Base-by-base conservation (phyloP, 2,888 invertebrate species). In the Phrixothrix hirtus region DNA sequence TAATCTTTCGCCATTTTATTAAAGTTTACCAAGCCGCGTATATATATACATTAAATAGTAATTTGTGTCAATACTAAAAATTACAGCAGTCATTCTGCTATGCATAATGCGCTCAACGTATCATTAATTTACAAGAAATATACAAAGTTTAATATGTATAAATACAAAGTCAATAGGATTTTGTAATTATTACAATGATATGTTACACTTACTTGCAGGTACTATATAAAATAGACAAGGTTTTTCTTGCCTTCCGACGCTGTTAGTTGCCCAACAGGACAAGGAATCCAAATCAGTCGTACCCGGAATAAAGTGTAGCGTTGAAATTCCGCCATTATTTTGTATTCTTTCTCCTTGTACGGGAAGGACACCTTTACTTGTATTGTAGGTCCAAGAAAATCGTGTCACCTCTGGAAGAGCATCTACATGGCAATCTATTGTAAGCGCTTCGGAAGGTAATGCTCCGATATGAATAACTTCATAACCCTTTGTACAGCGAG, bases 181-280 rank as follows among this genome's bases (percentile, higher is more conserved):
- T n/a, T n/a, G n/a, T n/a, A n/a, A n/a, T n/a, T n/a, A n/a, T n/a
- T n/a, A n/a, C n/a, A n/a, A n/a, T n/a, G n/a, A n/a, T n/a, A n/a
- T n/a, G n/a, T n/a, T n/a, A n/a, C n/a, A n/a, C 82, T 80, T 80
- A 92, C 92, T 87, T 63, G 89, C 92, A 64, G 89, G 87, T 66
- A 89, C 79, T 49, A 93, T 83, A 76, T 88, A 85, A 73, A 92
- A 89, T 44, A 89, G 76, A 69, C 94, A 94, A 1, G 94, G 92
- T 56, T 81, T 82, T 58, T 83, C 79, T 75, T 93, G 93, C 61
- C 87, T 83, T 16, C 93, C 93, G 10, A 92, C 86, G 58, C 83
- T 83, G 73, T 93, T 93, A 72, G 85, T 86, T 2, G 92, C 92
- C 92, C 92, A 92, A 71, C 94, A 94, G 2, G 90, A 88, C 13